Percentiles rank a stretch among this genome's conserved stretches.
These are phyloP conservation scores for Suncus etruscus DNA, from an alignment of 2,113 vertebrate genomes.

Conservation along the genomic window DNA sequence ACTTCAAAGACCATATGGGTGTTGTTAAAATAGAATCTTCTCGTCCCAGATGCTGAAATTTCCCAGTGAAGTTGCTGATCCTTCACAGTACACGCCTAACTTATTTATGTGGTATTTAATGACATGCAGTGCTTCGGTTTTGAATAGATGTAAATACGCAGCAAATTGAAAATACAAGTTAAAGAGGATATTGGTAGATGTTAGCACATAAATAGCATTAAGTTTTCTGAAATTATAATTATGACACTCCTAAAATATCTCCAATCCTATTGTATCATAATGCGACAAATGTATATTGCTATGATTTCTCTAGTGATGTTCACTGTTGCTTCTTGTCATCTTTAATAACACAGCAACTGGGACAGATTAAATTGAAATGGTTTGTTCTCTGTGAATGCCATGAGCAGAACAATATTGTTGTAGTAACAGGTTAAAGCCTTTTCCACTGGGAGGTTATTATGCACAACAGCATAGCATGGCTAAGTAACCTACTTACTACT, in stretches of 20 bases:
- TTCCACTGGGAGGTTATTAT: slow-evolving; percentile 65
- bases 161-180: slow-evolving; percentile 84
- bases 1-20: slow-evolving; percentile 50
- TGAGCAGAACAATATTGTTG: slow-evolving; percentile 78
- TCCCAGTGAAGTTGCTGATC: slow-evolving; percentile 71
- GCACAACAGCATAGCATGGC: not conserved
- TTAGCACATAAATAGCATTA: slow-evolving; percentile 83
- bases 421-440: slow-evolving; percentile 75
- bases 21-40: slow-evolving; percentile 71
- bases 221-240: slow-evolving; percentile 85
- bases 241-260: slow-evolving; percentile 82
- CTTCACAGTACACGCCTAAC: slow-evolving; percentile 75
- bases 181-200: slow-evolving; percentile 82
- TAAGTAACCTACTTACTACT: not conserved
- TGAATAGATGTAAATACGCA: slow-evolving; percentile 81
- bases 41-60: slow-evolving; percentile 34
- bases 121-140: slow-evolving; percentile 69
- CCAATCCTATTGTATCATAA: slow-evolving; percentile 80
- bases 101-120: slow-evolving; percentile 82
- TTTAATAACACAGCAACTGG: slow-evolving; percentile 85
- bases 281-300: slow-evolving; percentile 83
- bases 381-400: slow-evolving; percentile 82
- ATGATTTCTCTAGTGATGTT: slow-evolving; percentile 86
- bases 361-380: slow-evolving; percentile 85
- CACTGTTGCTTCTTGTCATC: slow-evolving; percentile 84